Conservation (phyloP, 2,888 invertebrate species). For the Epistrophella euchroma region DNA sequence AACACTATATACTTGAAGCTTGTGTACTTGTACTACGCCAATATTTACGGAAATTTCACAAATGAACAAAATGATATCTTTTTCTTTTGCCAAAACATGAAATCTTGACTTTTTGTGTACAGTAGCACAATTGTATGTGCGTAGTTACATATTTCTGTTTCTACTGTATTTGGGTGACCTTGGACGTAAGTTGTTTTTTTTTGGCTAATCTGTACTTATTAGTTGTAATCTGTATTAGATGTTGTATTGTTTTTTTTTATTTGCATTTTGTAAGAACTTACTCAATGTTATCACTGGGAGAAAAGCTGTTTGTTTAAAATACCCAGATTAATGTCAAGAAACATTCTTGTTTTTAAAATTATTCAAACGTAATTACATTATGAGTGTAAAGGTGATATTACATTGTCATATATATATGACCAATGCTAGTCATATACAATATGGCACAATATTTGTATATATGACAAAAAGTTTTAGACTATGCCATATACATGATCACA, state of each 20-base stretch:
- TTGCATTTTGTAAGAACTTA: background rate
- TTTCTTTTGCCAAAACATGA: background rate
- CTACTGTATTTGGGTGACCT: conserved; percentile 1
- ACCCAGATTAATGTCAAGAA: too few relatives aligned
- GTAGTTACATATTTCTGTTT: background rate
- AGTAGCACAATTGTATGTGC: too few relatives aligned
- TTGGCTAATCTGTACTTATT: background rate
- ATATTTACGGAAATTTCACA: background rate
- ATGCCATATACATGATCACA: too few relatives aligned
- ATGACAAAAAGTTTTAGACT: too few relatives aligned
- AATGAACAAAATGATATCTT: background rate
- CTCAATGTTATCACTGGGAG: background rate
- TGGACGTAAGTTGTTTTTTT: background rate
- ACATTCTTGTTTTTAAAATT: too few relatives aligned
- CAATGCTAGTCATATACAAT: too few relatives aligned
- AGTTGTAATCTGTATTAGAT: too few relatives aligned
- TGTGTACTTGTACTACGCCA: background rate
- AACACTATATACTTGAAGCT: too few relatives aligned
- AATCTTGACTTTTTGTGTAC: background rate
- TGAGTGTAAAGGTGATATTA: too few relatives aligned
- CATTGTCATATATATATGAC: too few relatives aligned
- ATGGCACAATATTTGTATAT: too few relatives aligned
- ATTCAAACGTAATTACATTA: too few relatives aligned
- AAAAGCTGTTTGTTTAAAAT: background rate
- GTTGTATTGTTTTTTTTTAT: background rate